These are phyloP conservation scores for Dynastes tityus DNA, from an alignment of 2,888 invertebrate species.

Conservation along the genomic window DNA sequence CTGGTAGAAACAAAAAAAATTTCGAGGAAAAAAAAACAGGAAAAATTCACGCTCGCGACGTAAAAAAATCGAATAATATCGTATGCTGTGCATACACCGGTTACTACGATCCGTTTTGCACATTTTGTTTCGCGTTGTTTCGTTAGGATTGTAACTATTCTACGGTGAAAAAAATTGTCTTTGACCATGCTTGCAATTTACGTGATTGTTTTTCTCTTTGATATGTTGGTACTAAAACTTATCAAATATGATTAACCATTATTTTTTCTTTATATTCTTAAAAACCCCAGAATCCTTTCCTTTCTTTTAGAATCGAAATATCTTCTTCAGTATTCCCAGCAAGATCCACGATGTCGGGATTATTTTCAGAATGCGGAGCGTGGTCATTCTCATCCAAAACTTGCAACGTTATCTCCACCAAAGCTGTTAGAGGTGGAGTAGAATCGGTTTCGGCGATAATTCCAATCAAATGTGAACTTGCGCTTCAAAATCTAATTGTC, in stretches of 20 bases:
- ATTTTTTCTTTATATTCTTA: no score
- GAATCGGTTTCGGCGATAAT: conserved; percentile 81
- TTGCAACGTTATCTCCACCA: conserved; percentile 83
- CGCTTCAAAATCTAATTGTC: conserved; percentile 84
- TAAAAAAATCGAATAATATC: conserved; percentile 1
- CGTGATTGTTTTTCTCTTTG: no score
- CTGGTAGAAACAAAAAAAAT: neutral
- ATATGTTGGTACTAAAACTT: no score
- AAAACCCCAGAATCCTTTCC: no score
- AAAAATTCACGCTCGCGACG: neutral
- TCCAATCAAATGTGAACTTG: conserved; percentile 82
- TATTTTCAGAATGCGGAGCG: conserved; percentile 88
- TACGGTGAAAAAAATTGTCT: no score
- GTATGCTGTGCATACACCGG: no score
- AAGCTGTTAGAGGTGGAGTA: conserved; percentile 80
- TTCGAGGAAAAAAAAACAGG: neutral
- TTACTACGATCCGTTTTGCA: no score
- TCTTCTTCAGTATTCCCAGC: conserved; percentile 90
- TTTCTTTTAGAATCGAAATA: conserved; percentile 79
- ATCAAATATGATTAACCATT: no score
- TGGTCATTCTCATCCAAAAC: conserved; percentile 94
- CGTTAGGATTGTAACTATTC: no score
- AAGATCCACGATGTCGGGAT: conserved; percentile 83
- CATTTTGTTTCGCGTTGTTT: no score
- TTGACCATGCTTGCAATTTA: no score